Evolutionary conservation across 2,888 invertebrate genomes (phyloP).

Genomic region (Sympetrum striolatum): DNA sequence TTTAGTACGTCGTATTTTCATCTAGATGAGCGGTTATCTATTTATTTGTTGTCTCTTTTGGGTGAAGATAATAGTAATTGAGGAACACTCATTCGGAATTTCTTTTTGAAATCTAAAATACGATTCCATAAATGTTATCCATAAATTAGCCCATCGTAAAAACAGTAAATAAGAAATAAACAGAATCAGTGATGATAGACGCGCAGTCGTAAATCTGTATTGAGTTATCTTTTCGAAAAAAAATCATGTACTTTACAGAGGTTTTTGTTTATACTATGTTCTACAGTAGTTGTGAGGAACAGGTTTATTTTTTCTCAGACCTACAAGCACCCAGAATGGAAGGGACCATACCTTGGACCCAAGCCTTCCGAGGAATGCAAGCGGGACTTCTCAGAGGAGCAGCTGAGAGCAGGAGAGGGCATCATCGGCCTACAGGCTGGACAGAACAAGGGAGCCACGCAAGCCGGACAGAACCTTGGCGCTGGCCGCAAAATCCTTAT

Average conservation of each 20-base stretch:
- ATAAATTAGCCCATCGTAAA: too few species aligned
- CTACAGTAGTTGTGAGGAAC: too few species aligned
- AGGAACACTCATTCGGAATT: too few species aligned
- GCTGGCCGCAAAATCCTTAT: conserved; percentile 89
- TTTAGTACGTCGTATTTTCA: too few species aligned
- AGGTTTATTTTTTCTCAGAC: conserved; percentile 63
- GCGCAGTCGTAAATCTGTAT: not conserved
- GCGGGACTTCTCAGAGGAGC: conserved; percentile 92
- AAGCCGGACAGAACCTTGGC: conserved; percentile 89
- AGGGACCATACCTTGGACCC: conserved; percentile 90
- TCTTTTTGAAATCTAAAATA: too few species aligned
- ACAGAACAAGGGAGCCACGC: conserved; percentile 93
- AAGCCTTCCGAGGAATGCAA: conserved; percentile 94
- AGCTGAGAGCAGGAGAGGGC: conserved; percentile 85
- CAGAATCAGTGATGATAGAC: not conserved
- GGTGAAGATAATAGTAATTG: too few species aligned
- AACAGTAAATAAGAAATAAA: too few species aligned
- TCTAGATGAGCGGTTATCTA: too few species aligned
- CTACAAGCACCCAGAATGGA: conserved; percentile 84
- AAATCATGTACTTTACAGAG: too few species aligned
- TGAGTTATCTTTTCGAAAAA: not conserved
- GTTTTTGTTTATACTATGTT: too few species aligned
- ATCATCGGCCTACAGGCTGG: conserved; percentile 95
- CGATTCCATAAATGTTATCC: too few species aligned
- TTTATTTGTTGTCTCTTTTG: too few species aligned